Evolutionary conservation across 2,888 invertebrate genomes (phyloP).

Genomic region (Linnaemya tessellans): DNA sequence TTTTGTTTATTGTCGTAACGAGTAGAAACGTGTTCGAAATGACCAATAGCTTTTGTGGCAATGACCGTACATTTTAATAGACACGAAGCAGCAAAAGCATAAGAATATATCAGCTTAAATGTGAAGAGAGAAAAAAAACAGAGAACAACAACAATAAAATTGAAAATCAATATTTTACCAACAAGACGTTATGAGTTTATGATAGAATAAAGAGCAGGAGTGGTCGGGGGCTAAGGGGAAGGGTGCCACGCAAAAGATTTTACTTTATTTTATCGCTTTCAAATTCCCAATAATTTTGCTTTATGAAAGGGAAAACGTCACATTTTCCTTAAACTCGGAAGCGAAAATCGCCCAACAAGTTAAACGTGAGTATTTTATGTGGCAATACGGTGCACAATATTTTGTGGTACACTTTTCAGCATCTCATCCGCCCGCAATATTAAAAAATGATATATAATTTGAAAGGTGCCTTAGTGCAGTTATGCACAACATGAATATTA

Average conservation of each 20-base stretch:
- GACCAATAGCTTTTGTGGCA: conserved; percentile 21
- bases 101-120: not conserved
- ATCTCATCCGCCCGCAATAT: no score
- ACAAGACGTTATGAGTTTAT: conserved; percentile 2
- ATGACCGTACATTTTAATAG: conserved; percentile 17
- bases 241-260: not conserved
- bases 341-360: no score
- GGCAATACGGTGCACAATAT: no score
- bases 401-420: no score
- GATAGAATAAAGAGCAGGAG: not conserved
- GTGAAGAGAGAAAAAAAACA: not conserved
- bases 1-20: conserved; percentile 10
- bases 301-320: no score
- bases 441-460: no score
- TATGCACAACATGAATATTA: no score
- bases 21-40: conserved; percentile 35
- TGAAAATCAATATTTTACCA: conserved; percentile 20
- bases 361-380: no score
- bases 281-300: no score
- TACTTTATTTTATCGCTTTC: no score
- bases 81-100: conserved; percentile 4
- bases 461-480: no score
- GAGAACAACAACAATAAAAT: not conserved
- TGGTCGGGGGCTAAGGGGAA: not conserved
- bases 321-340: no score